A percentile compares a stretch with the other conserved stretches of the same genome.
These are phyloP conservation scores for Acridotheres tristis DNA, from an alignment of 2,797 vertebrate species.

Conservation along the genomic window DNA sequence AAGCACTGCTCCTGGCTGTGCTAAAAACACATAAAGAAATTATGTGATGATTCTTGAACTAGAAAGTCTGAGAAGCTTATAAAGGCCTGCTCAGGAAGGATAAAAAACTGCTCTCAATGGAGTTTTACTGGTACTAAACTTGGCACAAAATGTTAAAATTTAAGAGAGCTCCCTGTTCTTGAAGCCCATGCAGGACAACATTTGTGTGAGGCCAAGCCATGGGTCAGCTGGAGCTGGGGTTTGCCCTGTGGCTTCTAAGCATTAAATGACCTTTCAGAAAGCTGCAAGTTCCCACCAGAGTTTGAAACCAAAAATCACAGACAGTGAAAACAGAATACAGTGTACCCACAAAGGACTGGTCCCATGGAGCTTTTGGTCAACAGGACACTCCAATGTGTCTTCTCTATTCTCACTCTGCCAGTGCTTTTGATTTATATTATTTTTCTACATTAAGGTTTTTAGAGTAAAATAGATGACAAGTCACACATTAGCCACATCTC, in stretches of 20 bases:
- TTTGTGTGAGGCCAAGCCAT: not conserved
- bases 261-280: not conserved
- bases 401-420: not conserved
- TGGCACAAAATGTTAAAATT: not conserved
- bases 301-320: not conserved
- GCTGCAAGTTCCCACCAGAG: not conserved
- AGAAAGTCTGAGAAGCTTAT: not conserved
- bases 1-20: not conserved
- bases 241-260: not conserved
- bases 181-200: fast-evolving
- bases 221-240: not conserved
- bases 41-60: not conserved
- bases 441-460: not conserved
- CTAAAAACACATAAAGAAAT: not conserved
- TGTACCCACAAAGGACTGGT: not conserved
- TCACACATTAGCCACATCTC: not conserved
- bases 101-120: not conserved
- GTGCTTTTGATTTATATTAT: not conserved
- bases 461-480: not conserved
- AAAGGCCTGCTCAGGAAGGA: not conserved
- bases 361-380: fast-evolving
- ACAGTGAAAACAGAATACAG: not conserved
- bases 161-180: not conserved
- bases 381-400: not conserved
- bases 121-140: not conserved